Evolutionary conservation across 2,888 invertebrate genomes (phyloP).

Genomic region (Aphelenchoides bicaudatus): DNA sequence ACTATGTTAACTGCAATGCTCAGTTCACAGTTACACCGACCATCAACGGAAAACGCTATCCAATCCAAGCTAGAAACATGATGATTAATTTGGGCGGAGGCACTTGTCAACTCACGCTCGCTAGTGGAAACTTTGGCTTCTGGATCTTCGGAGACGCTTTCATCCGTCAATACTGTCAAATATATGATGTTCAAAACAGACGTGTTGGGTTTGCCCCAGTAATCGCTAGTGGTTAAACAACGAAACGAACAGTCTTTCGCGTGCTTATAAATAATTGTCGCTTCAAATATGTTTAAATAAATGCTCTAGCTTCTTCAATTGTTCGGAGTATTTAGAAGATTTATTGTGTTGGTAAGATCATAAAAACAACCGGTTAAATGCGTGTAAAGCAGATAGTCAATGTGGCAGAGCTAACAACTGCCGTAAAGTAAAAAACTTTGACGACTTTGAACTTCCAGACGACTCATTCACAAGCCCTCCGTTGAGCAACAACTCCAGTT

Average conservation of each 20-base stretch:
- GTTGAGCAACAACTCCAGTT: slow-evolving; percentile 5
- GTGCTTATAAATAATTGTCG: too few relatives aligned
- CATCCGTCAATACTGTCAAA: slow-evolving; percentile 15
- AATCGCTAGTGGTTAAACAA: not conserved
- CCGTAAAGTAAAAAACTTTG: too few relatives aligned
- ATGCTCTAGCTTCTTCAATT: too few relatives aligned
- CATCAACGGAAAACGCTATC: not conserved
- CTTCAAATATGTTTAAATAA: too few relatives aligned
- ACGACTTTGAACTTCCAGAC: too few relatives aligned
- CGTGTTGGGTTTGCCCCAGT: slow-evolving; percentile 12
- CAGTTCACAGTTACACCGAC: not conserved
- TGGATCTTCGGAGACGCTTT: slow-evolving; percentile 20
- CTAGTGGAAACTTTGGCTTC: slow-evolving; percentile 11
- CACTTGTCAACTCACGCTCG: slow-evolving; percentile 4
- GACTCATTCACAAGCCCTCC: too few relatives aligned
- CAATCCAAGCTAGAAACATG: slow-evolving; percentile 9
- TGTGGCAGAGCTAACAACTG: too few relatives aligned
- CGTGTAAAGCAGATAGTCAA: too few relatives aligned
- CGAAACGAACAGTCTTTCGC: not conserved
- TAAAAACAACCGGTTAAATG: too few relatives aligned
- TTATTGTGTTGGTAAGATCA: too few relatives aligned
- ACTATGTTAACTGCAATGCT: slow-evolving; percentile 14
- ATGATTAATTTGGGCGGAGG: not conserved
- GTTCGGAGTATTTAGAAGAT: too few relatives aligned
- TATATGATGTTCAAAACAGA: slow-evolving; percentile 6